A percentile compares a stretch with the other conserved stretches of the same genome.
These are phyloP conservation scores for Illadopsis cleaveri DNA, from an alignment of 2,113 vertebrate genomes.

Conservation along the genomic window DNA sequence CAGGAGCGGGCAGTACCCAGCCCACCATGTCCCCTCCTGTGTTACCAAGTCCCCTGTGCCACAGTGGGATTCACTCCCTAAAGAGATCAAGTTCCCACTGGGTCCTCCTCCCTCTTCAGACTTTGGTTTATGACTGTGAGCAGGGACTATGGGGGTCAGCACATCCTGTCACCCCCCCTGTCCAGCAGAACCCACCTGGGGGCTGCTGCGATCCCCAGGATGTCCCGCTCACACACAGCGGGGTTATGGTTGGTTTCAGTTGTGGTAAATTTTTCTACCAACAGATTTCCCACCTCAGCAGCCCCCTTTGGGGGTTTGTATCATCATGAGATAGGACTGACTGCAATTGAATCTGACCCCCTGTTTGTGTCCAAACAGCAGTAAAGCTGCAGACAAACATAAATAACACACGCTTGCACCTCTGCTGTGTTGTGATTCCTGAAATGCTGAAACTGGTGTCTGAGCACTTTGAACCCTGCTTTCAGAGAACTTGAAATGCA, in stretches of 20 bases:
- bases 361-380: not conserved
- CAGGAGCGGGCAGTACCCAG: not conserved
- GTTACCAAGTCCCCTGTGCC: rapidly evolving
- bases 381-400: not conserved
- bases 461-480: not conserved
- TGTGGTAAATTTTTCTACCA: not conserved
- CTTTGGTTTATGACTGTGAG: not conserved
- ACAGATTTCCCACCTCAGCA: not conserved
- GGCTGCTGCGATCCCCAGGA: not conserved
- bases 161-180: not conserved
- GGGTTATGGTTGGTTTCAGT: rapidly evolving
- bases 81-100: not conserved
- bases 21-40: not conserved
- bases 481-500: constrained; percentile 6
- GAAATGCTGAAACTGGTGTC: not conserved
- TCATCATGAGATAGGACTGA: not conserved
- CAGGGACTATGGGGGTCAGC: not conserved
- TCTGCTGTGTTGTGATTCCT: not conserved
- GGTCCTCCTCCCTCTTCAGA: not conserved
- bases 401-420: not conserved
- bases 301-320: not conserved
- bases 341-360: not conserved
- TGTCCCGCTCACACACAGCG: not conserved
- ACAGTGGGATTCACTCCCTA: not conserved
- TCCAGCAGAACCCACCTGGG: not conserved